Base-by-base conservation (phyloP, 2,797 vertebrate species). In the Mastacembelus armatus region DNA sequence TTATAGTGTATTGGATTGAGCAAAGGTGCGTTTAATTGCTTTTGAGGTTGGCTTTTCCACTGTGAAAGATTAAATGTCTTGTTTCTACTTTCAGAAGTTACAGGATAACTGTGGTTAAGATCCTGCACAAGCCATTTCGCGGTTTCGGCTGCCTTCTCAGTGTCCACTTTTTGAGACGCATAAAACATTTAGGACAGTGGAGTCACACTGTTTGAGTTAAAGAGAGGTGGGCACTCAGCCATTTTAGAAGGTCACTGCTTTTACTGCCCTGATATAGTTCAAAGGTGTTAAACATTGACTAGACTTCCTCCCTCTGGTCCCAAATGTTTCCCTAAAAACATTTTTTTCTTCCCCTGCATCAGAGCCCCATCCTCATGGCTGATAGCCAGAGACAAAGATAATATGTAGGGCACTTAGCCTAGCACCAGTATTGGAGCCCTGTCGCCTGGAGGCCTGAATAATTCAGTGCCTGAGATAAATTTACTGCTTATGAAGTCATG, bases 401-500 rank as follows among this genome's bases (percentile, higher is more conserved):
- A 83, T 78, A 89, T 56, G 84, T 57, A 19, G 71, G 74, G 52
- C 80, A 69, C 76, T 75, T 72, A 76, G 71, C 69, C 66, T 33
- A 71, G 76, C 70, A 68, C 75, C 59, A 33, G 59, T 74, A 64
- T 69, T 84, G 76, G 81, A 83, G 73, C 60, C 48, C 54, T 73
- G 74, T 74, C 67, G 63, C 80, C 80, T 15, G 24, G 51, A 77
- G 78, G 79, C 81, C 78, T 86, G 79, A 86, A 88, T 87, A 85
- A 88, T 89, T 89, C 83, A 88, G 66, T 0, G 26, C 27, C 80
- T 4, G 45, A 72, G 86, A 88, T 85, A 87, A 77, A 84, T 88
- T 71, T 66, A 85, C 77, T 43, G 57, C 85, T 68, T 58, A 64
- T 77, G 70, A 81, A 83, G 64, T 71, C 69, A 48, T 22, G 68